Evolutionary conservation across 2,797 vertebrate genomes (phyloP).

Genomic region (Thripadectes ignobilis): DNA sequence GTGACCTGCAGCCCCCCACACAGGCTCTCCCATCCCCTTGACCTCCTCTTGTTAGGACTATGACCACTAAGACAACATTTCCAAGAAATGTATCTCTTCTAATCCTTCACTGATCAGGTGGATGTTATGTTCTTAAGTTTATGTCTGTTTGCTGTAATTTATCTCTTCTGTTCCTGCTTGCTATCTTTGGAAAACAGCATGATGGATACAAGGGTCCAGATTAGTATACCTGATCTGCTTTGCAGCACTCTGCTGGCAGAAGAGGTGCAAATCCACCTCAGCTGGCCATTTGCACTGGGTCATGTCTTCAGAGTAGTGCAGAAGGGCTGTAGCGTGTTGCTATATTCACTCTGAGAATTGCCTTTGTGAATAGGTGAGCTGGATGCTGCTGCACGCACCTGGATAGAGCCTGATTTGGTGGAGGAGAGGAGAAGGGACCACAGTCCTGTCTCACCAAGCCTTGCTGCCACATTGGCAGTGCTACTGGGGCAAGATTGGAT

Average conservation of each 20-base stretch:
- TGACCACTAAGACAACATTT: slow-evolving; percentile 9
- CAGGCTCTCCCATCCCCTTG: not conserved
- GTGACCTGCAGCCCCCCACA: not conserved
- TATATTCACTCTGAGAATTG: not conserved
- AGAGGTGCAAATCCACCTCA: not conserved
- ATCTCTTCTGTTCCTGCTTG: not conserved
- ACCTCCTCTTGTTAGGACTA: not conserved
- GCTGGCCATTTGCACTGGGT: not conserved
- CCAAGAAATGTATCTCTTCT: slow-evolving; percentile 4
- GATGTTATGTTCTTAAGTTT: not conserved
- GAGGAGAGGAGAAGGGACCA: not conserved
- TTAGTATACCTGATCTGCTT: not conserved
- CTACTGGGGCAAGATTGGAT: not conserved
- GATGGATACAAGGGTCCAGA: not conserved
- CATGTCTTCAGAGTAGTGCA: not conserved
- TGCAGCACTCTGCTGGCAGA: not conserved
- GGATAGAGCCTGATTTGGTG: not conserved
- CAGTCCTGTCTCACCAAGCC: not conserved
- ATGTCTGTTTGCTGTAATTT: not conserved
- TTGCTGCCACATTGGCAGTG: not conserved
- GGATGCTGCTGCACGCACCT: not conserved
- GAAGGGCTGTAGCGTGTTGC: rapidly evolving
- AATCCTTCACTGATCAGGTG: slow-evolving; percentile 6
- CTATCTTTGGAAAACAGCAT: slow-evolving; percentile 24
- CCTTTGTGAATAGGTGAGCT: not conserved